A percentile compares a stretch with the other conserved stretches of the same genome.
Evolutionary conservation across 2,113 vertebrate species (phyloP).

Genomic region (Oxyruncus cristatus): DNA sequence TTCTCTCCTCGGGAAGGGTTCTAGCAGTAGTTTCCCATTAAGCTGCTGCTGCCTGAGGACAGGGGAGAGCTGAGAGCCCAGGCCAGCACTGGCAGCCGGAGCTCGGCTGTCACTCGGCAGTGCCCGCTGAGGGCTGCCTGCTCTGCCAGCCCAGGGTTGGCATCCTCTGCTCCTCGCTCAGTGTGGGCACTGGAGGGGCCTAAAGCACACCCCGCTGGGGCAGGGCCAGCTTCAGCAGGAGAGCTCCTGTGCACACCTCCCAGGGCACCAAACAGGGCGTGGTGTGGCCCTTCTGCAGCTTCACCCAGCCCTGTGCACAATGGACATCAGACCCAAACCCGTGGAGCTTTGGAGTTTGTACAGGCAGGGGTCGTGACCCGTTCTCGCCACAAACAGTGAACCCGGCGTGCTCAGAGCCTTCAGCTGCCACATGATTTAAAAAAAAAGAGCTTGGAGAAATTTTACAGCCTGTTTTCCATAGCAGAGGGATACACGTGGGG

Average conservation of each 20-base stretch:
- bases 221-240: not conserved
- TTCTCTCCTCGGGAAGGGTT: not conserved
- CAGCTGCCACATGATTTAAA: not conserved
- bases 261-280: rapidly evolving
- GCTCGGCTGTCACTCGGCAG: too few relatives aligned
- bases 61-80: too few relatives aligned
- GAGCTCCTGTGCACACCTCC: not conserved
- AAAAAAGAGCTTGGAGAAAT: not conserved
- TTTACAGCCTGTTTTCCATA: not conserved
- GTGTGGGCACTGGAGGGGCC: rapidly evolving
- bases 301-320: rapidly evolving
- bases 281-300: not conserved
- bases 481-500: not conserved
- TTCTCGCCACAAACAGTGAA: not conserved
- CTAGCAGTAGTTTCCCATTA: not conserved
- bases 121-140: rapidly evolving
- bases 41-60: too few relatives aligned
- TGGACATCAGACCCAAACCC: rapidly evolving
- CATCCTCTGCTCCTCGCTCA: not conserved
- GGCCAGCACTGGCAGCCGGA: too few relatives aligned
- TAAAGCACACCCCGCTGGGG: rapidly evolving
- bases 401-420: not conserved
- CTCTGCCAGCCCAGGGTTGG: not conserved
- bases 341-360: rapidly evolving
- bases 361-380: not conserved